Base-by-base conservation (phyloP, 2,797 vertebrate genomes). In the Hybognathus amarus region DNA sequence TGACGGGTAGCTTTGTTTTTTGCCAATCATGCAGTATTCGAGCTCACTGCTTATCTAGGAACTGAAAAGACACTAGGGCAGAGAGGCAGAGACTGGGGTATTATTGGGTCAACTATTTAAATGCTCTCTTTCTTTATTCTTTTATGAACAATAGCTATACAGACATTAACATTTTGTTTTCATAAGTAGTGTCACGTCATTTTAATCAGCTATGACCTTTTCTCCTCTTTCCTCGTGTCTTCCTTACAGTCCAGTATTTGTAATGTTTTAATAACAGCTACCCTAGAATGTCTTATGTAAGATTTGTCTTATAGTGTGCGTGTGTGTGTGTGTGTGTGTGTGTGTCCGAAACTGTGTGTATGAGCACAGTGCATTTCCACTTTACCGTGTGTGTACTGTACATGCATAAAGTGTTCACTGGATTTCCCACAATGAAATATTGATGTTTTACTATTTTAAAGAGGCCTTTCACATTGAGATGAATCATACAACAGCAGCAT, bases 321-420 rank as follows among this genome's bases (percentile, higher is more conserved):
- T 54, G 70, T 75, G 47, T 50, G 80, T 47, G 45, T 47, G 63
- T 66, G 36, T 82, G 80, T 54, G 70, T 75, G 47, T 50, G 80
- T 80, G 64, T 71, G 17, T 61, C 18, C 30, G 5, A 33, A 47
- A 79, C 47, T 56, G 18, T 78, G 77, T 67, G 56, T 66, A 47
- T 71, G 79, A 30, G 24, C 24, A 30, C 61, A 18, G 30, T 52
- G 59, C 47, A 3, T 81, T 82, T 67, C 50, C 63, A 69, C 42
- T 85, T 79, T 82, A 67, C 54, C 71, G 82, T 87, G 85, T 87
- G 85, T 66, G 68, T 59, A 42, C 63, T 69, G 71, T 63, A 50
- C 63, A 38, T 47, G 52, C 76, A 84, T 50, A 13, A 22, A 67
- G 64, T n/a, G 17, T 33, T 78, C 27, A 74, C 40, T 67, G 63